Evolutionary conservation across 2,113 vertebrate species (phyloP).

Genomic region (Phodopus roborovskii): DNA sequence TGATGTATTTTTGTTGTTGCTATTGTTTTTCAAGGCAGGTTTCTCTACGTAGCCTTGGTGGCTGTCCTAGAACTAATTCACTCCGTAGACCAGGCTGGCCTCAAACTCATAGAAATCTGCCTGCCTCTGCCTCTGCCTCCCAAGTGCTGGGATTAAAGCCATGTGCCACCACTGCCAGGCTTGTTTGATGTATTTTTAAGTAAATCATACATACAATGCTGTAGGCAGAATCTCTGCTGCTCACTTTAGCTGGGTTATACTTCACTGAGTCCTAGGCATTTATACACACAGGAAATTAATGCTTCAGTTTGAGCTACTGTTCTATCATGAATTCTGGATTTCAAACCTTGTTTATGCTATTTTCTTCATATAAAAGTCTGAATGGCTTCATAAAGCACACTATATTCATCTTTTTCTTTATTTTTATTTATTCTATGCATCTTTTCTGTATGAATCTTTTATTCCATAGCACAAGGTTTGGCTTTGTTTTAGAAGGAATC

Average conservation of each 20-base stretch:
- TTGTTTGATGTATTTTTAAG: background rate
- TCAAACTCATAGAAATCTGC: too few species aligned
- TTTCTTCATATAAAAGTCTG: constrained; percentile 18
- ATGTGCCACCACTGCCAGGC: too few species aligned
- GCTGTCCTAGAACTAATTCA: too few species aligned
- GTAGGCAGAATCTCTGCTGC: background rate
- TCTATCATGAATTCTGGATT: background rate
- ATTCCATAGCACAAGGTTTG: background rate
- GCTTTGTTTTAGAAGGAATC: background rate
- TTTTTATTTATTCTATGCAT: background rate
- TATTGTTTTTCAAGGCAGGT: too few species aligned
- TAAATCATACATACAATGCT: background rate
- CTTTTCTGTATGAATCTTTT: background rate
- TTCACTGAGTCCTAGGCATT: constrained; percentile 33
- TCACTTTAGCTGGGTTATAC: background rate
- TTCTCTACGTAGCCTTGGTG: too few species aligned
- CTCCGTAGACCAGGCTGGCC: too few species aligned
- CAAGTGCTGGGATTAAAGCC: too few species aligned
- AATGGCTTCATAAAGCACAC: constrained; percentile 11
- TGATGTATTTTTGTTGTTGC: background rate
- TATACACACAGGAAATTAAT: constrained; percentile 39
- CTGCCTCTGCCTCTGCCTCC: too few species aligned
- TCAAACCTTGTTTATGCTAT: background rate
- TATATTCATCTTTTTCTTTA: background rate
- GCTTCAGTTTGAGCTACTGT: constrained; percentile 7